A percentile compares a stretch with the other conserved stretches of the same genome.
Evolutionary conservation across 1,140 invertebrate genomes (phyloP).

Genomic region (Macrobrachium rosenbergii): DNA sequence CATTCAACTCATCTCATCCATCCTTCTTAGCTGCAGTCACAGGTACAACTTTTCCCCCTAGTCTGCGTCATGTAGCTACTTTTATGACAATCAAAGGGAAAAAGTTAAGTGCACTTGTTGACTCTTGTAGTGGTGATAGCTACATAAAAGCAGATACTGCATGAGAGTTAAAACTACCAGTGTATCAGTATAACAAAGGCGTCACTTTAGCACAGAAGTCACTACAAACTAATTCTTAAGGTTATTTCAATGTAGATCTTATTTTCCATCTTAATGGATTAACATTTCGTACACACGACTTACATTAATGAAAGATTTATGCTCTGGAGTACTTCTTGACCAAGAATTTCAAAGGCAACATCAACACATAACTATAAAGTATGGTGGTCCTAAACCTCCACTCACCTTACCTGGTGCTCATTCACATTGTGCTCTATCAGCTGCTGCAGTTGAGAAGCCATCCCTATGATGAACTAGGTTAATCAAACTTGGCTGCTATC

Average conservation of each 20-base stretch:
- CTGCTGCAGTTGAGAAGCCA: no score
- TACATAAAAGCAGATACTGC: slow-evolving; percentile 23
- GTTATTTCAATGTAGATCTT: slow-evolving; percentile 36
- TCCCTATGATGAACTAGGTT: no score
- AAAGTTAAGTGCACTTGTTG: slow-evolving; percentile 19
- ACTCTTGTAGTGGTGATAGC: slow-evolving; percentile 42
- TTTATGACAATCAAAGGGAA: slow-evolving; percentile 6
- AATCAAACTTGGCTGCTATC: no score
- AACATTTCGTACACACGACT: slow-evolving; percentile 7
- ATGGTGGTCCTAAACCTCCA: slow-evolving; percentile 20
- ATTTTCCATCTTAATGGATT: background rate
- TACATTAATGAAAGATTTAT: slow-evolving; percentile 23
- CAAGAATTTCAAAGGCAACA: slow-evolving; percentile 39
- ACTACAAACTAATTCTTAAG: slow-evolving; percentile 11
- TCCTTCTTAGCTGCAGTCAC: no score
- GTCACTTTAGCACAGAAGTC: slow-evolving; percentile 32
- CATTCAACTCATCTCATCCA: no score
- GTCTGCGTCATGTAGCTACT: no score
- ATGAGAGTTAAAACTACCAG: slow-evolving; percentile 19
- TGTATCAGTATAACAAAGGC: slow-evolving; percentile 24
- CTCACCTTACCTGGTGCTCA: background rate
- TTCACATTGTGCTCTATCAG: no score
- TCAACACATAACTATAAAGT: slow-evolving; percentile 24
- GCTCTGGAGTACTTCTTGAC: slow-evolving; percentile 28
- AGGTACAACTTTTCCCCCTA: no score